Evolutionary conservation across 2,113 vertebrate species (phyloP).

Genomic region (Camelus bactrianus): DNA sequence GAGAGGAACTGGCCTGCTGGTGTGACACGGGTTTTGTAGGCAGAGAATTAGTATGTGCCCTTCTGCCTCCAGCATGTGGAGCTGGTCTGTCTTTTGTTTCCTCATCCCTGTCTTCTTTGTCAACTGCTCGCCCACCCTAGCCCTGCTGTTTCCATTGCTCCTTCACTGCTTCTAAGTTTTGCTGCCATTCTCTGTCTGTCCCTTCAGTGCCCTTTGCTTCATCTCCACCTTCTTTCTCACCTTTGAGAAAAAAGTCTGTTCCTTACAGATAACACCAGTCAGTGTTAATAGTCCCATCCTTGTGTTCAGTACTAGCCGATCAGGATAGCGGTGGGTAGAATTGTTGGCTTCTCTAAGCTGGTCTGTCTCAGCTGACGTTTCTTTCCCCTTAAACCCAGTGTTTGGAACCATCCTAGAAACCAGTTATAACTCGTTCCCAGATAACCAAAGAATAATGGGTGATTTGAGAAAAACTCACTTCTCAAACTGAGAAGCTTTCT

Average conservation of each 20-base stretch:
- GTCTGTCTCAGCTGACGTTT: background rate
- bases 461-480: background rate
- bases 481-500: background rate
- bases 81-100: background rate
- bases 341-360: background rate
- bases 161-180: background rate
- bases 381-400: background rate
- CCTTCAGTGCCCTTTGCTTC: background rate
- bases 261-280: background rate
- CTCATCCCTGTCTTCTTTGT: background rate
- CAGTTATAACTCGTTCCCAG: background rate
- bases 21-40: background rate
- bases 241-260: background rate
- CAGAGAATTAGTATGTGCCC: background rate
- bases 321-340: background rate
- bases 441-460: conserved; percentile 10
- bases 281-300: background rate
- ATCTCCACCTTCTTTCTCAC: background rate
- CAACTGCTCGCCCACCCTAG: background rate
- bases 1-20: background rate
- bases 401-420: background rate
- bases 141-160: background rate
- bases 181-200: background rate
- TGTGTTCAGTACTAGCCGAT: background rate
- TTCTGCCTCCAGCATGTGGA: background rate